Evolutionary conservation across 1,140 invertebrate species (phyloP).

Genomic region (Maniola jurtina): DNA sequence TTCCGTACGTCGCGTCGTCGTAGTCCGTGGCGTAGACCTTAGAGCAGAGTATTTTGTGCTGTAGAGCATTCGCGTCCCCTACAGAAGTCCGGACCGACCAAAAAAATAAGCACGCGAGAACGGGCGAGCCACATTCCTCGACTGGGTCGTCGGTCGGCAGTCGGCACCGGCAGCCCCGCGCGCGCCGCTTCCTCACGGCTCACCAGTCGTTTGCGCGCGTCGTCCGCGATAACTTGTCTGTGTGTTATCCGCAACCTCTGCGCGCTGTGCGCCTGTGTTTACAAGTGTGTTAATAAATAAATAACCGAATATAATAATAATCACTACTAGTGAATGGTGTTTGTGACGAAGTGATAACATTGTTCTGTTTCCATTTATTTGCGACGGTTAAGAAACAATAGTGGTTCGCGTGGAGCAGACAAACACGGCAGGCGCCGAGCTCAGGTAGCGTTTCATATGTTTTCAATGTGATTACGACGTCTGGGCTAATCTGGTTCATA

Average conservation of each 20-base stretch:
- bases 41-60: too few relatives aligned
- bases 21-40: too few relatives aligned
- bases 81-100: constrained; percentile 34
- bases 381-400: constrained; percentile 36
- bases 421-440: constrained; percentile 69
- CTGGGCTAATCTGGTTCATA: constrained; percentile 47
- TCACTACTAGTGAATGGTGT: constrained; percentile 49
- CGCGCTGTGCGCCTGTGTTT: constrained; percentile 62
- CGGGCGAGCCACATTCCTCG: constrained; percentile 71
- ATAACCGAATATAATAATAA: constrained; percentile 49
- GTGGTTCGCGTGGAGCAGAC: constrained; percentile 51
- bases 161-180: constrained; percentile 48
- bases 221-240: constrained; percentile 50
- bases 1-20: background rate
- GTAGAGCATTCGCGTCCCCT: constrained; percentile 37
- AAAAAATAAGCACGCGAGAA: constrained; percentile 71
- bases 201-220: constrained; percentile 71
- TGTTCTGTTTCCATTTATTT: constrained; percentile 15
- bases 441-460: constrained; percentile 71
- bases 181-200: constrained; percentile 44
- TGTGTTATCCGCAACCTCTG: constrained; percentile 47
- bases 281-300: constrained; percentile 55
- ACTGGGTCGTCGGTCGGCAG: constrained; percentile 63
- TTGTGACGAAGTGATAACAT: constrained; percentile 44
- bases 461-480: constrained; percentile 64